These are phyloP conservation scores for Gopherus flavomarginatus DNA, from an alignment of 2,113 vertebrate species.

Conservation along the genomic window DNA sequence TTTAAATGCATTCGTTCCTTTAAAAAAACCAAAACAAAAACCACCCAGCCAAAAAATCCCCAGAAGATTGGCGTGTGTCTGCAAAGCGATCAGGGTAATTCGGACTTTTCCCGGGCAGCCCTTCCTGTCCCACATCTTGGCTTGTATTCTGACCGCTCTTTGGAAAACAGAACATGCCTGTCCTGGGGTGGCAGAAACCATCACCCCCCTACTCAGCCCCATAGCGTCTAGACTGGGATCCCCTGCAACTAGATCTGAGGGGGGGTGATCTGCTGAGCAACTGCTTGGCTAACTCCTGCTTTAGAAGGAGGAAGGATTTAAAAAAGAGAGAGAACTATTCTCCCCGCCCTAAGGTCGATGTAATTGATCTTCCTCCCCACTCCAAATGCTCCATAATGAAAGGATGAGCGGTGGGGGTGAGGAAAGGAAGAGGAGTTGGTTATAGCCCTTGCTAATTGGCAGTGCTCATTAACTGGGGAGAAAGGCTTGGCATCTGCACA, in stretches of 20 bases:
- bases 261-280: neutral
- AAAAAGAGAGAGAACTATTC: too few species aligned
- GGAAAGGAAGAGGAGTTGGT: neutral
- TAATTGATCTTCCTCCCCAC: neutral
- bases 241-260: neutral
- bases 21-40: too few species aligned
- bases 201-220: neutral
- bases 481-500: neutral
- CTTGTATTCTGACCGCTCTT: too few species aligned
- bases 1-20: neutral
- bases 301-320: too few species aligned
- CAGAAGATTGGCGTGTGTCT: neutral
- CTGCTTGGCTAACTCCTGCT: too few species aligned
- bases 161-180: accelerated
- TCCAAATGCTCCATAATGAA: neutral
- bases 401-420: neutral
- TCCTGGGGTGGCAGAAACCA: neutral
- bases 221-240: neutral
- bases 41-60: too few species aligned
- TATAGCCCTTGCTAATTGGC: neutral
- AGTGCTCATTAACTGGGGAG: neutral
- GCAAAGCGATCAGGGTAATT: neutral
- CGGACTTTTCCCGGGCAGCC: too few species aligned
- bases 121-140: too few species aligned
- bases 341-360: neutral